Evolutionary conservation across 2,888 invertebrate genomes (phyloP).

Genomic region (Eupithecia subumbrata): DNA sequence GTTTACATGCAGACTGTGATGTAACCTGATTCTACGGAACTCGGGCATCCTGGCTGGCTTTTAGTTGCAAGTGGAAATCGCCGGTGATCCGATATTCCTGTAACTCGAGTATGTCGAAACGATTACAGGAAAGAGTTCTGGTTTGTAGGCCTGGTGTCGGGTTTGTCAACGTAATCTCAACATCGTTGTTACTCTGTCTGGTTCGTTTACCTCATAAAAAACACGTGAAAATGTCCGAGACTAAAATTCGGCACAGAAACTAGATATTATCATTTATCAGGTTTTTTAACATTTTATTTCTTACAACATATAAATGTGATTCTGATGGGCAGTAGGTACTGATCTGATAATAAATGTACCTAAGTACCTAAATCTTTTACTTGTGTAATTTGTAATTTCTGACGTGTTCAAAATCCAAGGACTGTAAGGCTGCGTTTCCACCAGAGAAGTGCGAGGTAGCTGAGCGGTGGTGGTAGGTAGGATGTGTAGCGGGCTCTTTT

Average conservation of each 20-base stretch:
- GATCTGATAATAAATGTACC: too few species aligned
- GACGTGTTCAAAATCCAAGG: background rate
- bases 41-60: constrained; percentile 59
- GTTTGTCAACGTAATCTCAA: constrained; percentile 8
- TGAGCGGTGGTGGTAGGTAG: too few species aligned
- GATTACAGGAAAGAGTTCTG: constrained; percentile 76
- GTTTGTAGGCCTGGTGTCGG: constrained; percentile 47
- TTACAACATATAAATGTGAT: background rate
- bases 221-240: background rate
- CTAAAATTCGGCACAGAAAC: background rate
- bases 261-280: background rate
- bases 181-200: background rate
- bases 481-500: too few species aligned
- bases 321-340: background rate
- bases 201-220: background rate
- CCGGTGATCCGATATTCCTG: constrained; percentile 66
- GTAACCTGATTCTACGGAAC: constrained; percentile 54
- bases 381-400: background rate
- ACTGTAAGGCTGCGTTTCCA: background rate
- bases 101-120: constrained; percentile 67
- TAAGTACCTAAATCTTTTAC: background rate
- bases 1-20: constrained; percentile 22
- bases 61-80: constrained; percentile 39
- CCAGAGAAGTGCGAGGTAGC: background rate
- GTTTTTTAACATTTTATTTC: background rate